These are phyloP conservation scores for mouse (Mus musculus) DNA, from an alignment of 2,113 vertebrate genomes.

Conservation along the genomic window DNA sequence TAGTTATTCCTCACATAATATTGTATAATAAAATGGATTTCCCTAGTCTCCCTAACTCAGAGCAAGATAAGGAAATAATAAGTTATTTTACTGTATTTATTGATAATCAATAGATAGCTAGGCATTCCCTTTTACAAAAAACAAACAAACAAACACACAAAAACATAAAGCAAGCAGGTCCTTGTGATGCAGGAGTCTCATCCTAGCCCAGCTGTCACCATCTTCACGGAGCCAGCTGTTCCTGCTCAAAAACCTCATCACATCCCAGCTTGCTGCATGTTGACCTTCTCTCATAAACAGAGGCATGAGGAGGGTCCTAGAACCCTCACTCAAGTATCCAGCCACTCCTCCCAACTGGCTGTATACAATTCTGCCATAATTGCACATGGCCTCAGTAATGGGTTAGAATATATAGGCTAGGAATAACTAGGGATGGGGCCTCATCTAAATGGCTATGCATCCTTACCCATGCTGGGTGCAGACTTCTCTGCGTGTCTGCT, in stretches of 20 bases:
- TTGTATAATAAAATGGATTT: conserved; percentile 10
- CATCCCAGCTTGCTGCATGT: not conserved
- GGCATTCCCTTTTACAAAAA: not conserved
- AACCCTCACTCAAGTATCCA: not conserved
- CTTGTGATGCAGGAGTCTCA: not conserved
- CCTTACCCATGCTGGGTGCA: not conserved
- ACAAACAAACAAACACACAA: no score
- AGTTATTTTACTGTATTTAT: not conserved
- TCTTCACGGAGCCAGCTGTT: not conserved
- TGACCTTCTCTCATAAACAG: not conserved
- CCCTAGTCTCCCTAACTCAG: not conserved
- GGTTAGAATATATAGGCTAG: not conserved
- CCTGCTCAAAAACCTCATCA: not conserved
- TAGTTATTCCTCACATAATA: not conserved
- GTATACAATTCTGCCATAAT: not conserved
- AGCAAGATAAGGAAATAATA: not conserved
- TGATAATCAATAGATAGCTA: not conserved
- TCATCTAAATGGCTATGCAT: not conserved
- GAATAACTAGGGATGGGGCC: not conserved
- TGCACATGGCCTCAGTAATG: not conserved
- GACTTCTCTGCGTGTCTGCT: not conserved
- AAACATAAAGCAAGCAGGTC: not conserved
- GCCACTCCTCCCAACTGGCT: not conserved
- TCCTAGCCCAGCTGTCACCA: not conserved
- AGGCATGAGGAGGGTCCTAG: no score